A percentile compares a stretch with the other conserved stretches of the same genome.
phyloP scores from a whole-genome alignment of 2,888 invertebrate species.

The Aporophyla lueneburgensis region DNA sequence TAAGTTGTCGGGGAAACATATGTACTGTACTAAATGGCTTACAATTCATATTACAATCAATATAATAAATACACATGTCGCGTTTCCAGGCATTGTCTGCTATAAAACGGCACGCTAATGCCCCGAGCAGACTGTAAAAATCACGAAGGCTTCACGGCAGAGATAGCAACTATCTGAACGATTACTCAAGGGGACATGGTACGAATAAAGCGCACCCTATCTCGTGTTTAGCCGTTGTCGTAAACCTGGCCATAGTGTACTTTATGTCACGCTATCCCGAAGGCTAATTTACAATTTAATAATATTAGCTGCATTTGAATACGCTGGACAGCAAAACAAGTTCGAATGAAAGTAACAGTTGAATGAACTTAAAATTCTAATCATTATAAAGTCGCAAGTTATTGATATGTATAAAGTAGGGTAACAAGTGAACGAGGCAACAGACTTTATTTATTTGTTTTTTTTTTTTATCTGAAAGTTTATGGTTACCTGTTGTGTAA shows the following conservation, averaged over 20 bases:
- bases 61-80: conserved; percentile 59
- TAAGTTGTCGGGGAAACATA: conserved; percentile 15
- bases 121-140: conserved; percentile 76
- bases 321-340: conserved; percentile 50
- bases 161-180: conserved; percentile 83
- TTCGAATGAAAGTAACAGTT: conserved; percentile 53
- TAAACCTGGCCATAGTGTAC: conserved; percentile 68
- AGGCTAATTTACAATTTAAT: conserved; percentile 70
- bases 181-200: conserved; percentile 82
- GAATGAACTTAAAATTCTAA: conserved; percentile 59
- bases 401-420: conserved; percentile 46
- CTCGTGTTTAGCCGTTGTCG: conserved; percentile 72
- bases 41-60: conserved; percentile 60
- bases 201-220: conserved; percentile 80
- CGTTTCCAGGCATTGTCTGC: conserved; percentile 67
- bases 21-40: conserved; percentile 23
- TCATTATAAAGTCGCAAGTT: conserved; percentile 52
- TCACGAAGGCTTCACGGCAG: conserved; percentile 75
- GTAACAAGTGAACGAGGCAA: conserved; percentile 17
- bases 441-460: conserved; percentile 23
- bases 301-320: conserved; percentile 62
- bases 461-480: not conserved
- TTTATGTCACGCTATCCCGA: conserved; percentile 67
- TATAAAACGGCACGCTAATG: conserved; percentile 71
- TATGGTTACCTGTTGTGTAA: conserved; percentile 17